Percentiles rank a stretch among this genome's conserved stretches.
phyloP scores from a whole-genome alignment of 1,140 invertebrate genomes.

The Diabrotica virgifera region DNA sequence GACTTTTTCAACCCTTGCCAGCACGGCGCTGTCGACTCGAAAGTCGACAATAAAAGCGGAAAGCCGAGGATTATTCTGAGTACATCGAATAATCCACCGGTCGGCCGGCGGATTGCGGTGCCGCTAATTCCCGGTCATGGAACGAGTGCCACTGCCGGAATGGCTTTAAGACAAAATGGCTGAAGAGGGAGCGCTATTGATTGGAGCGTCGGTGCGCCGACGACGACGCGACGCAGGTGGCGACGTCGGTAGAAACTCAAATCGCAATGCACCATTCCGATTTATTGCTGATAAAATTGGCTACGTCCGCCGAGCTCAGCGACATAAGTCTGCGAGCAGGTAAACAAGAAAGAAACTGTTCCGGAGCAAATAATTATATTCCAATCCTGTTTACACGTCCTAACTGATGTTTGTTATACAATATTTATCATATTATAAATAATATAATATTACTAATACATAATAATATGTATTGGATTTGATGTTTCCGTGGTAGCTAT shows the following conservation, averaged over 20 bases:
- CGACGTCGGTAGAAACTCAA: constrained; percentile 39
- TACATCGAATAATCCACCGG: not conserved
- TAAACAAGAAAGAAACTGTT: no score
- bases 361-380: no score
- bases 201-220: constrained; percentile 46
- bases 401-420: no score
- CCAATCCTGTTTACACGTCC: no score
- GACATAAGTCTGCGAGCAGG: no score
- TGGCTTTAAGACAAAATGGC: constrained; percentile 49
- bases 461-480: no score
- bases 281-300: constrained; percentile 36
- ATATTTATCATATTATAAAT: no score
- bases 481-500: no score
- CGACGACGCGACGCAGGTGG: constrained; percentile 31
- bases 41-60: not conserved
- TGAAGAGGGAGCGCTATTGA: constrained; percentile 47
- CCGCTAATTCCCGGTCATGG: constrained; percentile 19
- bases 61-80: not conserved
- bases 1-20: no score
- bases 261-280: constrained; percentile 47
- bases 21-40: not conserved
- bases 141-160: constrained; percentile 27
- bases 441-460: no score
- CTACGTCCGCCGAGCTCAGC: no score
- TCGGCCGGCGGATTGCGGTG: not conserved